Evolutionary conservation across 2,113 vertebrate genomes (phyloP), one percentile per base, ranked within the genome.

Genomic region (Abramis brama): DNA sequence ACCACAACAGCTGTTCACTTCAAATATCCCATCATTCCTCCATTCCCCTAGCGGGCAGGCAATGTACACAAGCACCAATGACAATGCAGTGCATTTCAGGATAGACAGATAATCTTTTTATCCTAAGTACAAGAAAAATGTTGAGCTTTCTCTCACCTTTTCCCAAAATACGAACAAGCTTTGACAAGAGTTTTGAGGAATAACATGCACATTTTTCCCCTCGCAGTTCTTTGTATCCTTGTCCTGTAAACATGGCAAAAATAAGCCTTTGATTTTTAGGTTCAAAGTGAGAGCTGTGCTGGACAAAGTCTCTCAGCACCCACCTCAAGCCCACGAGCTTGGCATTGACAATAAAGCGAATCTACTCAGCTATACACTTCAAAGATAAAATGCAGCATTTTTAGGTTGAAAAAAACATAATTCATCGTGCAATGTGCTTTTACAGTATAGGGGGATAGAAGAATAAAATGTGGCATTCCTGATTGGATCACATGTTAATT

Each of bases 241-340:
- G 74, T 85, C 64, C 79, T 85, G 89, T 88, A 85, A 88, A 90
- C 89, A 86, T 78, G 84, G 84, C 47, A 68, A 86, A 82, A 88
- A 86, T 57, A 82, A 82, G 62, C 59, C 89, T 90, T 90, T 90
- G 89, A 88, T 68, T 85, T 23, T 85, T 85, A 74, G 86, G 85
- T 90, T 90, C 85, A 90, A 88, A 90, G 89, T 79, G 74, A 76
- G 74, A 83, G 74, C 70, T 45, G 79, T 59, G 15, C 79, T 68
- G 82, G 70, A 85, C 86, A 81, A 85, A 85, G 73, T 78, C 75
- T 79, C 79, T 81, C 70, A 82, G 33, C 74, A 64, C 43, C n/a
- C 73, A 71, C 47, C 30, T 84, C 59, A 85, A 66, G 81, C n/a
- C 73, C 73, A 73, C 71, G 64, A 45, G 76, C 21, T 73, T 85